A percentile compares a stretch with the other conserved stretches of the same genome.
Evolutionary conservation across 2,797 vertebrate species (phyloP).

Genomic region (Microcaecilia unicolor): DNA sequence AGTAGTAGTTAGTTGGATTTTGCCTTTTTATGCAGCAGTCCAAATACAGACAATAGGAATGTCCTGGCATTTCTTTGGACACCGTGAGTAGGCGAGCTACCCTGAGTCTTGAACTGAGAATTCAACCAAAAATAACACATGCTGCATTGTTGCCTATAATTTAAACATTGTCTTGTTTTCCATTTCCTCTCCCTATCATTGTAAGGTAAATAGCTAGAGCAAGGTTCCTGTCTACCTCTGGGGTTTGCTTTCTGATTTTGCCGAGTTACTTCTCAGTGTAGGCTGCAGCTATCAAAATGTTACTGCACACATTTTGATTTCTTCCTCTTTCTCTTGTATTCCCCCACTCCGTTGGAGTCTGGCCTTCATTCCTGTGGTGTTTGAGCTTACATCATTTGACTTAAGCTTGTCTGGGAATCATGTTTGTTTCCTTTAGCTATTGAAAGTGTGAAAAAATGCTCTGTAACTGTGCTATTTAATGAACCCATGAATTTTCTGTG

Average conservation of each 20-base stretch:
- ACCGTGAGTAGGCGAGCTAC: not conserved
- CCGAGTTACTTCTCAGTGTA: conserved; percentile 3
- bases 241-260: too few relatives aligned
- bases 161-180: conserved; percentile 23
- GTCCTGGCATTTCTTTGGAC: conserved; percentile 19
- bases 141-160: conserved; percentile 26
- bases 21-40: conserved; percentile 17
- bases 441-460: not conserved
- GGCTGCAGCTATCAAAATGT: conserved; percentile 27
- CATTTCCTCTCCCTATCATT: conserved; percentile 10
- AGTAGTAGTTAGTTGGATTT: conserved; percentile 12
- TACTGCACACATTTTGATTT: not conserved
- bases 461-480: conserved; percentile 2
- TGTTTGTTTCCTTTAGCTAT: conserved; percentile 12
- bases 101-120: conserved; percentile 9
- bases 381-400: conserved; percentile 1
- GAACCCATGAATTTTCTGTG: not conserved
- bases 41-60: conserved; percentile 5
- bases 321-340: too few relatives aligned
- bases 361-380: not conserved
- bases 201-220: conserved; percentile 7
- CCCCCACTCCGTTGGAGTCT: too few relatives aligned
- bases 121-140: conserved; percentile 25
- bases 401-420: fast-evolving
- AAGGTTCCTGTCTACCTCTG: conserved; percentile 4